phyloP scores from a whole-genome alignment of 2,888 invertebrate genomes.

The Hyposoter didymator region DNA sequence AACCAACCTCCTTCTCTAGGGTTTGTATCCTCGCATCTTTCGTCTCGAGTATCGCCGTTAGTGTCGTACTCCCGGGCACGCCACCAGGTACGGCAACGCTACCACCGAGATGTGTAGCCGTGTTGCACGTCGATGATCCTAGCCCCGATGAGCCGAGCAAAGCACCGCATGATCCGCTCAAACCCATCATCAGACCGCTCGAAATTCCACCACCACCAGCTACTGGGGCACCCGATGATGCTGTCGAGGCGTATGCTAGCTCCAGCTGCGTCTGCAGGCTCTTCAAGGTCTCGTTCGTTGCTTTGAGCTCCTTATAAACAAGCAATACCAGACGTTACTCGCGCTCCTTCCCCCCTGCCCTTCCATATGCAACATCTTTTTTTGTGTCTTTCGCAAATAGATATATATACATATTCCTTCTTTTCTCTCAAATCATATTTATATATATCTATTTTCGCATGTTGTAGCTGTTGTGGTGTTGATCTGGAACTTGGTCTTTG shows the following conservation, averaged over 20 bases:
- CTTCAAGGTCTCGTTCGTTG: constrained; percentile 93
- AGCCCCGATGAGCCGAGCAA: constrained; percentile 65
- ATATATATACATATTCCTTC: constrained; percentile 26
- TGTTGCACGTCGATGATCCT: constrained; percentile 69
- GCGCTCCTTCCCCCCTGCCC: constrained; percentile 68
- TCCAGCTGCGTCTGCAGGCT: constrained; percentile 92
- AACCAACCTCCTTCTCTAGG: constrained; percentile 93
- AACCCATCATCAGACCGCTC: constrained; percentile 69
- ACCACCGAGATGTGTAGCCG: constrained; percentile 79
- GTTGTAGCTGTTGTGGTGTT: constrained; percentile 56
- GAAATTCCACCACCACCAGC: constrained; percentile 76
- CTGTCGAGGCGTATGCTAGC: constrained; percentile 88
- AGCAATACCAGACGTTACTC: constrained; percentile 81
- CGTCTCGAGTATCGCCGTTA: constrained; percentile 92
- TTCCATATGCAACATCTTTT: constrained; percentile 64
- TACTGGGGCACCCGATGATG: constrained; percentile 82
- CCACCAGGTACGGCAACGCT: constrained; percentile 82
- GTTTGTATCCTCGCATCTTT: constrained; percentile 95
- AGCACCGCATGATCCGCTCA: constrained; percentile 73
- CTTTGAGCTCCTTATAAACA: constrained; percentile 90
- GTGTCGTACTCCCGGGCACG: constrained; percentile 88
- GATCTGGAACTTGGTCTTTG: constrained; percentile 48
- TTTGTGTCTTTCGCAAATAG: constrained; percentile 55
- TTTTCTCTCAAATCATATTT: constrained; percentile 27
- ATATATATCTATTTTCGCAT: constrained; percentile 31